A percentile compares a stretch with the other conserved stretches of the same genome.
These are phyloP conservation scores for Caenorhabditis uteleia DNA, from an alignment of 2,888 invertebrate species.

Conservation along the genomic window DNA sequence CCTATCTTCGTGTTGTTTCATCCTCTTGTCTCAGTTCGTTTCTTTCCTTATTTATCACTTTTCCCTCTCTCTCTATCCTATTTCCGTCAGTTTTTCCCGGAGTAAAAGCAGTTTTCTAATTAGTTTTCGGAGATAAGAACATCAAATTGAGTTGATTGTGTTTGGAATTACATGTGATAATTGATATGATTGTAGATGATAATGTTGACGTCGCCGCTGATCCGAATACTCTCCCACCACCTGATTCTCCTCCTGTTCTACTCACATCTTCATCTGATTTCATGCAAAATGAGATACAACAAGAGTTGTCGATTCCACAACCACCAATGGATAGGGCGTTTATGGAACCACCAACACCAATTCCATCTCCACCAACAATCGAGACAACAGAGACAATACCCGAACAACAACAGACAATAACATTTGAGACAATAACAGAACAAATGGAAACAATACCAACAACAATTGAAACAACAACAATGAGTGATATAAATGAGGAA, in stretches of 20 bases:
- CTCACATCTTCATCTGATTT: conserved; percentile 14
- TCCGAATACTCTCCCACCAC: conserved; percentile 17
- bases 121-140: no score
- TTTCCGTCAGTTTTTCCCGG: conserved; percentile 1
- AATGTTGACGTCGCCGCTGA: conserved; percentile 21
- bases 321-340: conserved; percentile 12
- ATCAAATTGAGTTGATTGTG: no score
- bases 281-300: conserved; percentile 5
- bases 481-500: conserved; percentile 17
- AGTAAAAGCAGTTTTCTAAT: neutral
- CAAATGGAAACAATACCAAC: neutral
- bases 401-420: conserved; percentile 7
- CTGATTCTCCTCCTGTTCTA: conserved; percentile 23
- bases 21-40: conserved; percentile 61
- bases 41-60: conserved; percentile 4
- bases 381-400: neutral
- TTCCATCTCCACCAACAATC: neutral
- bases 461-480: conserved; percentile 2
- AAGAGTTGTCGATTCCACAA: conserved; percentile 23
- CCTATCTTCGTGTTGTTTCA: conserved; percentile 62
- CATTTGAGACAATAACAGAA: conserved; percentile 5
- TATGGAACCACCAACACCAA: neutral
- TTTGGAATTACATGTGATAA: no score
- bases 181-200: conserved; percentile 21
- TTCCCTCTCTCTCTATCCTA: conserved; percentile 1